Conservation (phyloP, 2,797 vertebrate species). For the Protonibea diacanthus region DNA sequence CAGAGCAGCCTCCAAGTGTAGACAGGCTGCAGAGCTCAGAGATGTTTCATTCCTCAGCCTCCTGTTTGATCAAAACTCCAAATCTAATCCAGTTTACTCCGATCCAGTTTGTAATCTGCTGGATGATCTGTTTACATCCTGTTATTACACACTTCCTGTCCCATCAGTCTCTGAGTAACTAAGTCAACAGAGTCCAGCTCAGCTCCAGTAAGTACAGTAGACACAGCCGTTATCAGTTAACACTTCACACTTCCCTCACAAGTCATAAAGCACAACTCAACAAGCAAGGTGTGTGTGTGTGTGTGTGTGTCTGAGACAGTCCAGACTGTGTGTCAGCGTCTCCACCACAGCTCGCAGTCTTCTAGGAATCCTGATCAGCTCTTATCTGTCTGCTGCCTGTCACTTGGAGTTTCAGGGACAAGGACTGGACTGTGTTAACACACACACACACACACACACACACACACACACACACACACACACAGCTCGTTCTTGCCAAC, state of each 20-base stretch:
- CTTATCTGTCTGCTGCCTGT: slow-evolving; percentile 54
- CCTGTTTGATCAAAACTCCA: neutral
- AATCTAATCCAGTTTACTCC: neutral
- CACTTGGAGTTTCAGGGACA: slow-evolving; percentile 35
- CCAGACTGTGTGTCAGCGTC: slow-evolving; percentile 6
- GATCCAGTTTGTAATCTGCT: neutral
- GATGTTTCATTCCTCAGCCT: neutral
- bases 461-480: neutral
- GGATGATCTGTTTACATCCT: neutral
- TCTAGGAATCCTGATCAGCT: slow-evolving; percentile 37
- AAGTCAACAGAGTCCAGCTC: slow-evolving; percentile 21
- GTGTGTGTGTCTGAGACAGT: slow-evolving; percentile 17
- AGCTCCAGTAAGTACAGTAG: slow-evolving; percentile 32
- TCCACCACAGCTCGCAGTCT: slow-evolving; percentile 25
- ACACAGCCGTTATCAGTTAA: slow-evolving; percentile 59
- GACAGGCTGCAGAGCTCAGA: neutral
- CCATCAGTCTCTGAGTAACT: neutral
- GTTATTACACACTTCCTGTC: slow-evolving; percentile 25
- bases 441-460: neutral
- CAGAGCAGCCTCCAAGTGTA: neutral
- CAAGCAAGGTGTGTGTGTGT: slow-evolving; percentile 32
- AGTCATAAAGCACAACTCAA: slow-evolving; percentile 59
- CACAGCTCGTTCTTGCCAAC: neutral
- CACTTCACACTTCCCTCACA: slow-evolving; percentile 49
- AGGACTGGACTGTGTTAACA: slow-evolving; percentile 62